Evolutionary conservation across 1,140 invertebrate genomes (phyloP).

Genomic region (Aplysia californica): DNA sequence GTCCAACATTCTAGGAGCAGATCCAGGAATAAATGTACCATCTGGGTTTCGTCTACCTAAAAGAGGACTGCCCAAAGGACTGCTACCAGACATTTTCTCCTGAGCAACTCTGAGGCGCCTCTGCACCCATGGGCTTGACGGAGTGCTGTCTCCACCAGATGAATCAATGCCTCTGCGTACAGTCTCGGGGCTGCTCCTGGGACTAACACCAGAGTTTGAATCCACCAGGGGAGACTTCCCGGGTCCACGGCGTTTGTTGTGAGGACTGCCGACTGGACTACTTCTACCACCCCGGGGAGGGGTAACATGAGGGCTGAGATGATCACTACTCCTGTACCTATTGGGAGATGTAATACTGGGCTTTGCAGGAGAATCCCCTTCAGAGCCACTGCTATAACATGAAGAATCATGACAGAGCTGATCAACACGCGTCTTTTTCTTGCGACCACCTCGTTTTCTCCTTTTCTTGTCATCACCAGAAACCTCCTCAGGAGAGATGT

Average conservation of each 20-base stretch:
- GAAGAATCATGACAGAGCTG: slow-evolving; percentile 55
- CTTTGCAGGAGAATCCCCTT: slow-evolving; percentile 45
- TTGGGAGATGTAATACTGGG: background rate
- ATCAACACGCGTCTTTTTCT: slow-evolving; percentile 57
- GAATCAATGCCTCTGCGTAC: slow-evolving; percentile 45
- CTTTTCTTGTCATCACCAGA: slow-evolving; percentile 52
- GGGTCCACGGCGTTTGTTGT: slow-evolving; percentile 41
- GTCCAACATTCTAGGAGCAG: slow-evolving; percentile 45
- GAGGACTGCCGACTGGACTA: slow-evolving; percentile 60
- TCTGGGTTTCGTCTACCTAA: slow-evolving; percentile 41
- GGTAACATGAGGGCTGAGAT: slow-evolving; percentile 44
- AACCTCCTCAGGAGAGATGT: slow-evolving; percentile 41
- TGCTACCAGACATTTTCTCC: slow-evolving; percentile 48
- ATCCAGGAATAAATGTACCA: slow-evolving; percentile 32
- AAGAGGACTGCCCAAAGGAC: slow-evolving; percentile 48
- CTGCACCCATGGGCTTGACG: slow-evolving; percentile 70
- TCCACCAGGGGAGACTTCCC: slow-evolving; percentile 59
- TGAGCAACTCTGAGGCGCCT: slow-evolving; percentile 65
- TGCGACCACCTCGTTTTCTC: slow-evolving; percentile 47
- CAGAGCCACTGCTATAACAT: slow-evolving; percentile 61
- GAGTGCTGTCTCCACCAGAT: slow-evolving; percentile 47
- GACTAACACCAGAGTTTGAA: slow-evolving; percentile 44
- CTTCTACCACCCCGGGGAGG: slow-evolving; percentile 50
- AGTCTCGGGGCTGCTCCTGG: slow-evolving; percentile 61
- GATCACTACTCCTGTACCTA: slow-evolving; percentile 27